Conservation (phyloP, 2,113 vertebrate species). For the Halcyon senegalensis region DNA sequence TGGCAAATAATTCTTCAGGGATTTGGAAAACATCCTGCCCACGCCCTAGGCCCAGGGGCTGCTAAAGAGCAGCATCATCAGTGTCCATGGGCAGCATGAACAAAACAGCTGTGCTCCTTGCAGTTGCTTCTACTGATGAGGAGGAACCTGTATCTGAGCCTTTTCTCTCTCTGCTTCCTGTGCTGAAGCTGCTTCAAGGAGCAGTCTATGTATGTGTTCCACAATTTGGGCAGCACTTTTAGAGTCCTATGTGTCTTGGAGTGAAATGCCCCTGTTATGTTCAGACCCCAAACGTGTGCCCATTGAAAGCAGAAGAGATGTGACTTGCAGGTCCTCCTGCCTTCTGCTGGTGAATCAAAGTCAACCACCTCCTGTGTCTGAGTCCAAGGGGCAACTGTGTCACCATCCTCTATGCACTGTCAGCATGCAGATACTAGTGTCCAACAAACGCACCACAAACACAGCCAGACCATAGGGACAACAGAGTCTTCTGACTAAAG, state of each 20-base stretch:
- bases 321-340: background rate
- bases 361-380: background rate
- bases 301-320: background rate
- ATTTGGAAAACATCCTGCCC: background rate
- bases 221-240: background rate
- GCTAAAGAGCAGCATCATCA: background rate
- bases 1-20: background rate
- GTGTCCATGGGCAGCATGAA: background rate
- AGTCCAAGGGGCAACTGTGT: rapidly evolving
- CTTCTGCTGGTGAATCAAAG: background rate
- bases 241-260: background rate
- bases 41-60: background rate
- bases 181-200: background rate
- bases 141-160: background rate
- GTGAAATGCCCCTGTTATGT: background rate
- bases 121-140: background rate
- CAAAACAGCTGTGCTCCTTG: background rate
- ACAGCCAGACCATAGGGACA: background rate
- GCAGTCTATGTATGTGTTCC: rapidly evolving
- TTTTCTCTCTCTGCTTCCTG: background rate
- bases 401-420: rapidly evolving
- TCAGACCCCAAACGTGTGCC: background rate
- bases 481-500: background rate
- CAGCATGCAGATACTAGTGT: background rate
- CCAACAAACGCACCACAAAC: background rate